Percentiles rank a stretch among this genome's conserved stretches.
Evolutionary conservation across 23 tunicate species (phyloP).

Genomic region (Ciona savignyi): DNA sequence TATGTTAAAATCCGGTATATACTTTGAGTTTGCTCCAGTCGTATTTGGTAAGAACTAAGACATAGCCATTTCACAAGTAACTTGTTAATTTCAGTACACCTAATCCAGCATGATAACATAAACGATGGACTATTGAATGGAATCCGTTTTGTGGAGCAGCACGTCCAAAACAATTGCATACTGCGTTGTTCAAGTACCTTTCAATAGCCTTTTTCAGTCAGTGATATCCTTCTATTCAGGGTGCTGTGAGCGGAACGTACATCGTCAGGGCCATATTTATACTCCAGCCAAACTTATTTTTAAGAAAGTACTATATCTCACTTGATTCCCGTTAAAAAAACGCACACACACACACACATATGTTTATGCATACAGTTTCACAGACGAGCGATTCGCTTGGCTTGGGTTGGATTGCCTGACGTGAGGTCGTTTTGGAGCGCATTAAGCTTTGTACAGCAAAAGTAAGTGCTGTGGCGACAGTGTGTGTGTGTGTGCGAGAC

Average conservation of each 20-base stretch:
- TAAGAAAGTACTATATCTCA: too few species aligned
- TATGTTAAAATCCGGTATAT: too few species aligned
- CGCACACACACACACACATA: not conserved
- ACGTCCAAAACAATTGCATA: not conserved
- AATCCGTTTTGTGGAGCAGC: conserved; percentile 55
- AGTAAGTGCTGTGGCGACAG: conserved; percentile 23
- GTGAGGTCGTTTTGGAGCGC: conserved; percentile 22
- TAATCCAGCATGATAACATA: too few species aligned
- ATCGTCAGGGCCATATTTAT: too few species aligned
- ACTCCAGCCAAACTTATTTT: too few species aligned
- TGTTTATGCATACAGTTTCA: conserved; percentile 15
- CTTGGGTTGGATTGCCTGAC: conserved; percentile 46
- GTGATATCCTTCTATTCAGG: too few species aligned
- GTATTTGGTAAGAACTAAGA: too few species aligned
- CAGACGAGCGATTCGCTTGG: conserved; percentile 78
- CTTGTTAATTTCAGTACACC: too few species aligned
- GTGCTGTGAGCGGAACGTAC: too few species aligned
- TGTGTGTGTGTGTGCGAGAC: conserved; percentile 19
- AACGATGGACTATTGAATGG: conserved; percentile 14
- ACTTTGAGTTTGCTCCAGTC: too few species aligned
- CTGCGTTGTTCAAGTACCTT: not conserved
- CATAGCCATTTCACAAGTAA: too few species aligned
- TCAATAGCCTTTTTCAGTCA: not conserved
- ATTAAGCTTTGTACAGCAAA: conserved; percentile 10
- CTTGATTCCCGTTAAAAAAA: not conserved